These are phyloP conservation scores for Paramuricea clavata DNA, from an alignment of 92 coral and sea anemone genomes.

Conservation along the genomic window DNA sequence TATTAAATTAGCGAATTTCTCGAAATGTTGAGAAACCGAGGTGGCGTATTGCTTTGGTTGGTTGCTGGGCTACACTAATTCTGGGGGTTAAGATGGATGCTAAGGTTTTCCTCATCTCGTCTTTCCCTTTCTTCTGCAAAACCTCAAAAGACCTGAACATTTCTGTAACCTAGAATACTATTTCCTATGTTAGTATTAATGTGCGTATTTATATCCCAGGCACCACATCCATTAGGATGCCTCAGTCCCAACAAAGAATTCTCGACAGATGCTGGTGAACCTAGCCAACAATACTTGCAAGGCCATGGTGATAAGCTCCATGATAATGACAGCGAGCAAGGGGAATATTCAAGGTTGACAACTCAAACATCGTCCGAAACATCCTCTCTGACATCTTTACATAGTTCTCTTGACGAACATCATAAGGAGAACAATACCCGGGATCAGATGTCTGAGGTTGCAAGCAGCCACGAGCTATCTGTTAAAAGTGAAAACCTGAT, in stretches of 20 bases:
- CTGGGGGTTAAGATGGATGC: too few relatives aligned
- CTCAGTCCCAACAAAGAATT: conserved; percentile 21
- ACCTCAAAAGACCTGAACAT: too few relatives aligned
- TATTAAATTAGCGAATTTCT: too few relatives aligned
- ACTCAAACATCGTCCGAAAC: background rate
- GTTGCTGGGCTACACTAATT: too few relatives aligned
- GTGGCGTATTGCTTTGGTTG: too few relatives aligned
- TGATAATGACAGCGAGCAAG: background rate
- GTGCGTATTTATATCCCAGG: background rate
- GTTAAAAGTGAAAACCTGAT: background rate
- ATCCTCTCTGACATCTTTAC: background rate
- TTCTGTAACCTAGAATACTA: background rate
- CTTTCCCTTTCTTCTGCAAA: too few relatives aligned
- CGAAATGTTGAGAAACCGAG: too few relatives aligned
- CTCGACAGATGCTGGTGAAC: background rate
- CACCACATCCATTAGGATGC: background rate
- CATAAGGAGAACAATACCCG: background rate
- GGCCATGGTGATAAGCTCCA: background rate
- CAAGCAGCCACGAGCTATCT: background rate
- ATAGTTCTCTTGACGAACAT: background rate
- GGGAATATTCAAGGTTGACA: background rate
- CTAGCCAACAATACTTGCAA: background rate
- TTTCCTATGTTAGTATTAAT: background rate
- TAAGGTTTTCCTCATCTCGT: too few relatives aligned
- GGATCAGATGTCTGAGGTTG: background rate